Base-by-base conservation (phyloP, 2,797 vertebrate genomes). In the Jordanella pulchra region DNA sequence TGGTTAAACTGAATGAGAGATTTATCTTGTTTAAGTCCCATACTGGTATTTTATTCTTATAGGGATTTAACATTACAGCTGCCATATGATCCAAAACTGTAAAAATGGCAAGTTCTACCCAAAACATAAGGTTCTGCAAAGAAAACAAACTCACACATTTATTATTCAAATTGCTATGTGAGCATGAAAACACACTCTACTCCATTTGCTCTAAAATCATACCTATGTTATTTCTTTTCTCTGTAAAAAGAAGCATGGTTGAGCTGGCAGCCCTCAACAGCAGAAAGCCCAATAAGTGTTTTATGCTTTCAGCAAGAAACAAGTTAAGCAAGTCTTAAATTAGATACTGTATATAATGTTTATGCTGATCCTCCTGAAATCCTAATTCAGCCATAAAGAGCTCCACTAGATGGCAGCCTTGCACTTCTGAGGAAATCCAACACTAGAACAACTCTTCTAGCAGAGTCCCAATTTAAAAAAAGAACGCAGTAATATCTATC, bases 391-490 rank as follows among this genome's bases (percentile, higher is more conserved):
- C 9, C 25, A 55, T 54, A 32, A 12, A 35, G 3, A 17, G 0
- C 0, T 71, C 84, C 93, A 91, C 89, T 81, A 91, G 93, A 89
- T 93, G 91, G 89, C 82, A 87, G 70, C 83, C 70, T 80, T 80
- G 72, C 7, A 75, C 79, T 64, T 5, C 67, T 67, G 28, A 35
- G 1, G 42, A 3, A 12, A 45, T 44, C 10, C 3, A 7, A 48
- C 1, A 9, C 17, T 60, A 44, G 61, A 61, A 45, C 51, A 15
- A 56, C 69, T 79, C 25, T 64, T 65, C 78, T 70, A 58, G 74
- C 32, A 5, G 21, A 39, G 21, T 61, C 12, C 23, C 35, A n/a
- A 23, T 39, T 42, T 45, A 39, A 21, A 42, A n/a, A n/a, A n/a
- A n/a, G n/a, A n/a, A n/a, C n/a, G n/a, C n/a, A n/a, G n/a, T n/a